Evolutionary conservation across 2,797 vertebrate species (phyloP).

Genomic region (Balearica regulorum): DNA sequence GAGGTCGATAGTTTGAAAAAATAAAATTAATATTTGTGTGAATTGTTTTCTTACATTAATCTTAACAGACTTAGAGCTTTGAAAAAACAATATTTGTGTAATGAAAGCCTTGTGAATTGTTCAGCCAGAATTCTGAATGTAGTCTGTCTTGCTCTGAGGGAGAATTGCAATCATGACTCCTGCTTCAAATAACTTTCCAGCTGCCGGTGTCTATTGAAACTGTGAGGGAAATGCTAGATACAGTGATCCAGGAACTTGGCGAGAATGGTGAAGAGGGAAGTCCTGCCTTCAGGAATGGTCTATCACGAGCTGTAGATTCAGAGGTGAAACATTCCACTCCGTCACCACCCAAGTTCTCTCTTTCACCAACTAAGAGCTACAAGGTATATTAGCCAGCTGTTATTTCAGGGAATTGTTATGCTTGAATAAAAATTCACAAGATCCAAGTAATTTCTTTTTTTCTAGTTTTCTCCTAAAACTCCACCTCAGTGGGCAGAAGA

Average conservation of each 20-base stretch:
- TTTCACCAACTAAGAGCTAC: slow-evolving; percentile 88
- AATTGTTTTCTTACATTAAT: not conserved
- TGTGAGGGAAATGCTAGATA: slow-evolving; percentile 87
- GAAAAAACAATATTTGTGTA: not conserved
- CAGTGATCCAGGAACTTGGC: slow-evolving; percentile 89
- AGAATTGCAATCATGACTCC: not conserved
- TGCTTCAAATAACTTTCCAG: slow-evolving; percentile 62
- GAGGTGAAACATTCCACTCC: slow-evolving; percentile 87
- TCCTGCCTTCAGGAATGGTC: slow-evolving; percentile 78
- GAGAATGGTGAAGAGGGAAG: slow-evolving; percentile 79
- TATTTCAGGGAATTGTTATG: not conserved
- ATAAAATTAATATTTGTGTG: not conserved
- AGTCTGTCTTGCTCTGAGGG: not conserved
- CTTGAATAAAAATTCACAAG: not conserved
- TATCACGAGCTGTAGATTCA: slow-evolving; percentile 73
- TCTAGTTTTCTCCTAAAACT: slow-evolving; percentile 90
- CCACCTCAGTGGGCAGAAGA: slow-evolving; percentile 97
- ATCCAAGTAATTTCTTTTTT: not conserved
- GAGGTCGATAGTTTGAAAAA: not conserved
- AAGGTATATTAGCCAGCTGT: slow-evolving; percentile 73
- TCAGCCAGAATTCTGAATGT: not conserved
- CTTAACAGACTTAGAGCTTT: not conserved
- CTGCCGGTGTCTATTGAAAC: slow-evolving; percentile 90
- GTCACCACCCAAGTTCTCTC: slow-evolving; percentile 83
- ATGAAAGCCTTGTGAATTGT: not conserved